These are phyloP conservation scores for Dasyornis broadbenti DNA, from an alignment of 2,113 vertebrate genomes.

Conservation along the genomic window DNA sequence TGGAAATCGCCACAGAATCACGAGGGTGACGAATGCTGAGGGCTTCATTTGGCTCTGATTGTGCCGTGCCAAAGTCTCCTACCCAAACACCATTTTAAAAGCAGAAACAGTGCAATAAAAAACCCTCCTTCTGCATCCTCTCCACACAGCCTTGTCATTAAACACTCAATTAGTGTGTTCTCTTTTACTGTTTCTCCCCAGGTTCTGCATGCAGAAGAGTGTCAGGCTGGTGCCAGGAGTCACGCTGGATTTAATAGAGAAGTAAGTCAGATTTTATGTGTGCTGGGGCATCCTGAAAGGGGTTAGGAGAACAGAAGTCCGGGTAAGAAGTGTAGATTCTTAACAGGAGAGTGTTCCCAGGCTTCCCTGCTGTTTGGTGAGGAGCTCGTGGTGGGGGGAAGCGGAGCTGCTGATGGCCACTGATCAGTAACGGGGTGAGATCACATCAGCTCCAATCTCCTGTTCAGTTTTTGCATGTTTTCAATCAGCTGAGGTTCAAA, in stretches of 20 bases:
- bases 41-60: not conserved
- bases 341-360: not conserved
- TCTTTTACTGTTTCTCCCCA: slow-evolving; percentile 58
- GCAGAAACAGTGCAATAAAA: not conserved
- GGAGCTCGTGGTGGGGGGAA: not conserved
- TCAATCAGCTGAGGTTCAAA: not conserved
- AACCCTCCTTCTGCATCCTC: not conserved
- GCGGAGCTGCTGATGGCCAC: not conserved
- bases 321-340: not conserved
- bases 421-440: not conserved
- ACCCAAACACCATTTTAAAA: not conserved
- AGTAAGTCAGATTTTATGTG: slow-evolving; percentile 76
- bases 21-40: not conserved
- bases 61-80: not conserved
- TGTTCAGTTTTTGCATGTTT: not conserved
- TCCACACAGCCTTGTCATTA: not conserved
- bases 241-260: slow-evolving; percentile 97
- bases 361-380: not conserved
- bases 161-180: not conserved
- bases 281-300: not conserved
- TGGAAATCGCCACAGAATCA: not conserved
- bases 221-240: slow-evolving; percentile 96
- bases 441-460: not conserved
- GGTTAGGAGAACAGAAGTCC: not conserved
- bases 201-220: slow-evolving; percentile 99